Evolutionary conservation across 2,113 vertebrate species (phyloP).

Genomic region (Romanogobio albipinnatus): DNA sequence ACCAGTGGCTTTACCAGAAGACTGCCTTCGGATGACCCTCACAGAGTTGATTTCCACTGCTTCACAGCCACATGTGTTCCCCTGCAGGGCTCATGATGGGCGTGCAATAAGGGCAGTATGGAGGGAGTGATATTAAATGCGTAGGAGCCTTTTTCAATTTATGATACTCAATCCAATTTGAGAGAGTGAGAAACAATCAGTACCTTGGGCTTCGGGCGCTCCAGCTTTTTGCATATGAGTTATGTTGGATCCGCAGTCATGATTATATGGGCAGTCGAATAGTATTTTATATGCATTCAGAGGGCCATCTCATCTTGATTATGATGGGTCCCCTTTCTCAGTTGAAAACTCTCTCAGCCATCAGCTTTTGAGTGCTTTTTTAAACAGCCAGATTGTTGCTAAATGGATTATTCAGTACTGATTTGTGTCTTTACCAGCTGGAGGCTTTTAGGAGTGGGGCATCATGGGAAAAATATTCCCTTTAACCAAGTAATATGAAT

Average conservation of each 20-base stretch:
- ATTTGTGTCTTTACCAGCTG: constrained; percentile 52
- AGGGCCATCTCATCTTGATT: constrained; percentile 70
- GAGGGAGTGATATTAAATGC: constrained; percentile 54
- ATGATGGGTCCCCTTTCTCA: constrained; percentile 57
- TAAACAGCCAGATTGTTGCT: constrained; percentile 41
- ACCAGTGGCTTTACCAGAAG: constrained; percentile 10
- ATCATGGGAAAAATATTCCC: constrained; percentile 38
- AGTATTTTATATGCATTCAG: constrained; percentile 69
- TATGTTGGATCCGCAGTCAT: constrained; percentile 55
- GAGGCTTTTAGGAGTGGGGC: constrained; percentile 42
- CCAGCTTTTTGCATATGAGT: constrained; percentile 62
- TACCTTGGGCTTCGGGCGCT: constrained; percentile 16
- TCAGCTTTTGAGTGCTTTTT: constrained; percentile 56
- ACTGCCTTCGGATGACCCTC: neutral
- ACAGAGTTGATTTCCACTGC: constrained; percentile 4
- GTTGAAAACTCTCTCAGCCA: constrained; percentile 54
- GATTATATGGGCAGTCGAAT: constrained; percentile 69
- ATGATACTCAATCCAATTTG: constrained; percentile 42
- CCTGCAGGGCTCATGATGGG: constrained; percentile 25
- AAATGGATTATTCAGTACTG: constrained; percentile 59
- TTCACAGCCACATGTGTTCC: constrained; percentile 33
- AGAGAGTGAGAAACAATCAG: constrained; percentile 41
- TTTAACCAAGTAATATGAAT: constrained; percentile 29
- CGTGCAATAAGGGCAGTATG: constrained; percentile 31
- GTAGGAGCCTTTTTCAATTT: constrained; percentile 54